Evolutionary conservation across 2,888 invertebrate genomes (phyloP).

Genomic region (Platerodrilus igneus): DNA sequence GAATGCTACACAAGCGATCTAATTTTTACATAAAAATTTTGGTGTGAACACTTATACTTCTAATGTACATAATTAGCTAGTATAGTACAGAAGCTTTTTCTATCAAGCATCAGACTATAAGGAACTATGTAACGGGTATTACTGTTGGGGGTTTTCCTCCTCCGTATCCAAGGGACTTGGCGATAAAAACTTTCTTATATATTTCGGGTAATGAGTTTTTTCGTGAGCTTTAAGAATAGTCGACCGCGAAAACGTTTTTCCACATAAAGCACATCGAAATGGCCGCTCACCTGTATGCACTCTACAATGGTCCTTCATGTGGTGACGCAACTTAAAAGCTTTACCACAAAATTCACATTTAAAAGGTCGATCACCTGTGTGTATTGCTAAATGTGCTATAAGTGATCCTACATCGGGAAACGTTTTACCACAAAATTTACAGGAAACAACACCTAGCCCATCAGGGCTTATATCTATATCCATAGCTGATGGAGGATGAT

Average conservation of each 20-base stretch:
- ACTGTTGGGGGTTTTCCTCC: slow-evolving; percentile 73
- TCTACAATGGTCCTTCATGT: slow-evolving; percentile 92
- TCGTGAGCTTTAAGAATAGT: slow-evolving; percentile 90
- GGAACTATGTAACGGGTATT: slow-evolving; percentile 44
- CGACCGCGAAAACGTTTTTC: slow-evolving; percentile 86
- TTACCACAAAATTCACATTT: slow-evolving; percentile 93
- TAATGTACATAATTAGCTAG: slow-evolving; percentile 23
- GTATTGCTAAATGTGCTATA: slow-evolving; percentile 82
- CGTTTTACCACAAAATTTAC: slow-evolving; percentile 90
- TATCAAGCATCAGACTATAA: slow-evolving; percentile 32
- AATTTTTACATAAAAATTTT: slow-evolving; percentile 29
- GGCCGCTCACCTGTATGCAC: slow-evolving; percentile 89
- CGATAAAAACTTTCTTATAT: slow-evolving; percentile 83
- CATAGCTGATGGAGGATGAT: slow-evolving; percentile 53
- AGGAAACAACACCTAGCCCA: slow-evolving; percentile 64
- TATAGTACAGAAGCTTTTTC: slow-evolving; percentile 24
- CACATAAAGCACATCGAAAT: slow-evolving; percentile 83
- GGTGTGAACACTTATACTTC: slow-evolving; percentile 28
- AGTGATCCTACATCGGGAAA: slow-evolving; percentile 86
- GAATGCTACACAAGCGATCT: slow-evolving; percentile 36
- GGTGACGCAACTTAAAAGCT: slow-evolving; percentile 86
- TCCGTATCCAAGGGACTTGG: slow-evolving; percentile 81
- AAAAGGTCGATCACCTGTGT: slow-evolving; percentile 86
- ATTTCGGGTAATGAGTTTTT: slow-evolving; percentile 89
- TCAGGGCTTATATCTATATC: slow-evolving; percentile 55